Percentiles rank a stretch among this genome's conserved stretches.
Conservation (phyloP, 2,113 vertebrate genomes). For the Tamias sibiricus region DNA sequence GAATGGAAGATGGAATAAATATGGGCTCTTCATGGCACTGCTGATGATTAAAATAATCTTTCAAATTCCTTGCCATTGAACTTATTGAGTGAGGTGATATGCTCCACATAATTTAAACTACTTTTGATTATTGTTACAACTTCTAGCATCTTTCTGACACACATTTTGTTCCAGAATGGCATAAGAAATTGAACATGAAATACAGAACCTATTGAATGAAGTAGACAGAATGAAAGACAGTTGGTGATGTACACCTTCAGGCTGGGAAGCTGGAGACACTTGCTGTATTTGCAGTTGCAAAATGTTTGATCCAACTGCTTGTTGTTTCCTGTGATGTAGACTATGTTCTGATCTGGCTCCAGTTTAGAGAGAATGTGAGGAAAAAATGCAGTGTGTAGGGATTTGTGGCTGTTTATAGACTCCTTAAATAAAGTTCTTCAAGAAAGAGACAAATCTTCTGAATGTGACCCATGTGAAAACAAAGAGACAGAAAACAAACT, state of each 20-base stretch:
- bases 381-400: neutral
- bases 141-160: neutral
- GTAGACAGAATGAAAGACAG: neutral
- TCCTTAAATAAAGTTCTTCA: neutral
- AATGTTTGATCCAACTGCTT: neutral
- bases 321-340: neutral
- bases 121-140: neutral
- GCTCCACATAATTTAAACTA: neutral
- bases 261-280: neutral
- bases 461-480: neutral
- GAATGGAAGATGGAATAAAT: neutral
- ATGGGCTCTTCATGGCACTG: neutral
- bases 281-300: neutral
- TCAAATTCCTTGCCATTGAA: neutral
- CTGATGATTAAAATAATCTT: neutral
- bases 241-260: accelerated
- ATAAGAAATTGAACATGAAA: neutral
- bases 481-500: neutral
- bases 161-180: neutral
- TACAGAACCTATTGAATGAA: neutral
- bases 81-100: neutral
- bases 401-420: neutral
- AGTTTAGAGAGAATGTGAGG: neutral
- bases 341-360: neutral
- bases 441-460: neutral